Base-by-base conservation (phyloP, 2,888 invertebrate species). In the Syrphus vitripennis region DNA sequence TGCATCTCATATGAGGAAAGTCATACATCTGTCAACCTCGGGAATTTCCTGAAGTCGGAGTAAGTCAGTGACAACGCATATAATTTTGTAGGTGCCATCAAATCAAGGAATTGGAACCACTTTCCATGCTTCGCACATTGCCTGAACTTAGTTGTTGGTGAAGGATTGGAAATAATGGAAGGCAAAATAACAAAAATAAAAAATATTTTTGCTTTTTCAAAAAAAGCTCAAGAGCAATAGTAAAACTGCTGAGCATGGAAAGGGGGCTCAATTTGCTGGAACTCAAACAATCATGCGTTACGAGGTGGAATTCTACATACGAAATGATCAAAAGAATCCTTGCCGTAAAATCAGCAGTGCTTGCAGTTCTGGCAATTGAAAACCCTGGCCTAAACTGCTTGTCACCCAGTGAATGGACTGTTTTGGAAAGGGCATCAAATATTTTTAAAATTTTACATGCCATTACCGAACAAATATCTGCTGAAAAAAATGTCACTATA, bases 361-460 rank as follows among this genome's bases (percentile, higher is more conserved):
- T 79, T 10, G 59, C 72, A 14, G 59, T 76, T 0, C 24, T 72
- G 48, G 45, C 65, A 14, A 37, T 84, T 26, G 53, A 53, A 5
- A 59, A 69, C 3, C 40, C 67, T 0, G 79, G 71, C 7, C 40
- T 75, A 42, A 70, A 57, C 16, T 59, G 29, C 4, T 12, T 74
- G 4, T 24, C 61, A 12, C 3, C 29, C 2, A 14, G 5, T 2
- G 59, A 72, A 9, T 72, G 59, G 59, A 61, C 1, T 7, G 16
- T 77, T 4, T 45, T 83, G 48, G 63, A 61, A 34, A 59, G 65
- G 40, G 42, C 63, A 14, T n/a, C 48, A 2, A 24, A 45, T 12
- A 40, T 82, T 16, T 63, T 87, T 2, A 72, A 87, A 10, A 74
- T 78, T 16, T 82, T 83, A 37, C 65, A 75, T 31, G 63, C 16